Conservation (phyloP, 1,140 invertebrate genomes). For the Cylas formicarius region DNA sequence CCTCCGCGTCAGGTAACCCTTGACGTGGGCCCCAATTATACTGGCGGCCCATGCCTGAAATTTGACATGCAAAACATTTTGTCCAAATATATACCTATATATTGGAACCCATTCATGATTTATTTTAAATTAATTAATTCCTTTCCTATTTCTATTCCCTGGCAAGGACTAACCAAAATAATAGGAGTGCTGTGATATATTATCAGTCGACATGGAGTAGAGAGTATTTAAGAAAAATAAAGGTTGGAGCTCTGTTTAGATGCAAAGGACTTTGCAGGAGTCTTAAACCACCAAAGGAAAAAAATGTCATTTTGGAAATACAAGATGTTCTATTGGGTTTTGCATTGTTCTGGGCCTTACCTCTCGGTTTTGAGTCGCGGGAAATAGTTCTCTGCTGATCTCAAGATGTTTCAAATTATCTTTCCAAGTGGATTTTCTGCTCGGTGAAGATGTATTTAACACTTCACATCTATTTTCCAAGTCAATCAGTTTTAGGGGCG, state of each 20-base stretch:
- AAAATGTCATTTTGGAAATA: neutral
- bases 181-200: too few species aligned
- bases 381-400: slow-evolving; percentile 30
- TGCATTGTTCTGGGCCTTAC: slow-evolving; percentile 6
- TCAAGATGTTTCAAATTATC: too few species aligned
- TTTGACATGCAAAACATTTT: neutral
- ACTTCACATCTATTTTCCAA: slow-evolving; percentile 35
- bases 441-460: too few species aligned
- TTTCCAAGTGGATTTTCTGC: too few species aligned
- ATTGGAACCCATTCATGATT: neutral
- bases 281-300: too few species aligned
- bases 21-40: slow-evolving; percentile 63
- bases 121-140: too few species aligned
- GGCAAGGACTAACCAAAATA: too few species aligned
- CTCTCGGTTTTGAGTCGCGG: neutral
- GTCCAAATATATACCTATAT: neutral
- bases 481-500: slow-evolving; percentile 31
- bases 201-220: too few species aligned
- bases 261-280: too few species aligned
- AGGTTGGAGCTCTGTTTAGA: too few species aligned
- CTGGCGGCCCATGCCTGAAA: slow-evolving; percentile 54
- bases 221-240: too few species aligned
- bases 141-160: too few species aligned
- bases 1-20: slow-evolving; percentile 71
- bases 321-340: neutral